Conservation (phyloP, 2,797 vertebrate genomes). For the Alauda arvensis region DNA sequence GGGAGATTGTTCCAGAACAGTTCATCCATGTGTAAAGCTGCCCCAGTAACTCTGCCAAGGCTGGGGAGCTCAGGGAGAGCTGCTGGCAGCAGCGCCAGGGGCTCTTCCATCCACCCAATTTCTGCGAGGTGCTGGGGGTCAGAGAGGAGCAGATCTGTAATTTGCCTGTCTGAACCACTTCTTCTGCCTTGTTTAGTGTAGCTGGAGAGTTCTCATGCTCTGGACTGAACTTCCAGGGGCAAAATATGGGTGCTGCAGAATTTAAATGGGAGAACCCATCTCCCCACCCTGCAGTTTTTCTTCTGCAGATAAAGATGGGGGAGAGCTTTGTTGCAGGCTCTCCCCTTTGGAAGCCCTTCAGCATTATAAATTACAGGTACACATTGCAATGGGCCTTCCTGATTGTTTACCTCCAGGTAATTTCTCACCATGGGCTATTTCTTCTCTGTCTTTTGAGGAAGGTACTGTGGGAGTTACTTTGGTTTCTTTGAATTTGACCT, state of each 20-base stretch:
- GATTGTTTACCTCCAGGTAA: not conserved
- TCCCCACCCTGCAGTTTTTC: not conserved
- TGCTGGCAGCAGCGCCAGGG: fast-evolving
- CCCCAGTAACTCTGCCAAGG: not conserved
- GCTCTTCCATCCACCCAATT: not conserved
- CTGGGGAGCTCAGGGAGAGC: not conserved
- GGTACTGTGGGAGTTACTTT: not conserved
- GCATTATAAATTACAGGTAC: not conserved
- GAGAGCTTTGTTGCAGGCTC: not conserved
- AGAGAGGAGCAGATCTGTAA: not conserved
- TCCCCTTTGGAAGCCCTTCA: not conserved
- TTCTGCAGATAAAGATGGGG: not conserved
- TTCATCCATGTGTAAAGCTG: not conserved
- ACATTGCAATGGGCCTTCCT: not conserved
- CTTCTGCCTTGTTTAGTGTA: not conserved
- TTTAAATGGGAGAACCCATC: not conserved
- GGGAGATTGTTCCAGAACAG: not conserved
- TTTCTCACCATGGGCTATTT: not conserved
- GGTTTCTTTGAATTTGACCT: not conserved
- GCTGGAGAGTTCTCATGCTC: not conserved
- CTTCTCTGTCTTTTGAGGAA: not conserved
- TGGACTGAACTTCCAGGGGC: not conserved
- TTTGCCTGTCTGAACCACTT: not conserved
- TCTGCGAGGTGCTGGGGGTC: not conserved
- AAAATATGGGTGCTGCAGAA: not conserved